A percentile compares a stretch with the other conserved stretches of the same genome.
These are phyloP conservation scores for Cirrhinus mrigala DNA, from an alignment of 2,797 vertebrate species.

Conservation along the genomic window DNA sequence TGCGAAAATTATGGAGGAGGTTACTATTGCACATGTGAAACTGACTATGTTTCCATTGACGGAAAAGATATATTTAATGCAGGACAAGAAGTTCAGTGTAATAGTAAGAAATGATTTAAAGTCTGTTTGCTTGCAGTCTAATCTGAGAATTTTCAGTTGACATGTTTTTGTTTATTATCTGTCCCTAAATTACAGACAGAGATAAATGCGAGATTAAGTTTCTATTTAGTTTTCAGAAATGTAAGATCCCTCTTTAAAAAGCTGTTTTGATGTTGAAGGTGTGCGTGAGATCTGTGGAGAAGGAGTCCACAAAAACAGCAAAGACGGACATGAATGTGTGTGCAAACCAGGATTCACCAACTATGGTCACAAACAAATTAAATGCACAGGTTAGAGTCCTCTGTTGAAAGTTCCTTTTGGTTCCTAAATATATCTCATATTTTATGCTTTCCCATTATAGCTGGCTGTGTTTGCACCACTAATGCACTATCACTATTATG, in stretches of 20 bases:
- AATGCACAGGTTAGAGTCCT: constrained; percentile 68
- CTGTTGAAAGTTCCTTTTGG: neutral
- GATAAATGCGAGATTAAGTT: constrained; percentile 61
- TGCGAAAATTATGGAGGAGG: neutral
- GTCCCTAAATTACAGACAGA: constrained; percentile 60
- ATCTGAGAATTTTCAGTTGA: neutral
- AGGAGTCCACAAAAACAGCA: constrained; percentile 57
- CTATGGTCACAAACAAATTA: constrained; percentile 61
- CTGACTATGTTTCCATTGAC: constrained; percentile 59
- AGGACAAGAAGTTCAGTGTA: constrained; percentile 53
- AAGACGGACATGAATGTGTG: neutral
- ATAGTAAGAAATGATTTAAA: neutral
- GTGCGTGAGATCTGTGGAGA: constrained; percentile 72
- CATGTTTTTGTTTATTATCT: neutral
- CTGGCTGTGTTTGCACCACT: neutral
- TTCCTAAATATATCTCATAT: neutral
- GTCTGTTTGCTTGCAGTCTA: neutral
- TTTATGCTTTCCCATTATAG: neutral
- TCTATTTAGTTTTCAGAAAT: neutral
- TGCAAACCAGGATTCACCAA: constrained; percentile 73
- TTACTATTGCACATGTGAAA: constrained; percentile 64
- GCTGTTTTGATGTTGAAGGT: constrained; percentile 65
- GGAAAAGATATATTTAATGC: fast-evolving
- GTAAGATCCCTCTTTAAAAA: neutral
- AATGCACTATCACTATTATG: no score